Evolutionary conservation across 2,113 vertebrate genomes (phyloP), one percentile per base, ranked within the genome.

Genomic region (Chaenocephalus aceratus): DNA sequence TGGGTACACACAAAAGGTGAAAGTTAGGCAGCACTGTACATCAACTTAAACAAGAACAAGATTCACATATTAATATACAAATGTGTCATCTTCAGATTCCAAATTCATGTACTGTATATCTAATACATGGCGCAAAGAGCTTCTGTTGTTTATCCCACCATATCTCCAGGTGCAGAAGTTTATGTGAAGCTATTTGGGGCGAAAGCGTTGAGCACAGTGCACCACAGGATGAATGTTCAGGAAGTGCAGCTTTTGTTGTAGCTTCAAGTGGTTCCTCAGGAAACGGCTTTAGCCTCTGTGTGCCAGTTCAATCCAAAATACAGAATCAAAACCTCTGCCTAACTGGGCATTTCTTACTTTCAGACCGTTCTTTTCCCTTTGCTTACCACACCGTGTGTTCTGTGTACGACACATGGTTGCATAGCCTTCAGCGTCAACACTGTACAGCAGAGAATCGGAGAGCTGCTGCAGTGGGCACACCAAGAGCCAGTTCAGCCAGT

Each of bases 201-300:
- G n/a, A 45, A 61, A 72, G 16, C 15, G 10, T 49, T 46, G n/a
- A 83, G 30, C 23, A 48, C 61, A 70, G 71, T 72, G 61, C 4
- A 6, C 67, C 52, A n/a, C 46, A 63, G 68, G 51, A 45, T 64
- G 51, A 64, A 34, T 75, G 54, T 54, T 73, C 64, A 83, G 86
- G 88, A 92, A 85, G 76, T 64, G 51, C 34, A 56, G 51, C 13
- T 60, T 87, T 83, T 89, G 63, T 81, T 83, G 53, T 62, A 8
- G 18, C 62, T 79, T 52, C 57, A 74, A 89, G 79, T 82, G 70
- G 72, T 59, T 92, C 77, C 82, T 80, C 44, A 67, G 86, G 83
- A 86, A 88, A 82, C 63, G 44, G 75, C 64, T 82, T 75, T 75
- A 64, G 70, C 74, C 85, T 72, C n/a, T 67, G 15, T 70, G 36